Evolutionary conservation across 1,140 invertebrate genomes (phyloP).

Genomic region (Zeugodacus cucurbitae): DNA sequence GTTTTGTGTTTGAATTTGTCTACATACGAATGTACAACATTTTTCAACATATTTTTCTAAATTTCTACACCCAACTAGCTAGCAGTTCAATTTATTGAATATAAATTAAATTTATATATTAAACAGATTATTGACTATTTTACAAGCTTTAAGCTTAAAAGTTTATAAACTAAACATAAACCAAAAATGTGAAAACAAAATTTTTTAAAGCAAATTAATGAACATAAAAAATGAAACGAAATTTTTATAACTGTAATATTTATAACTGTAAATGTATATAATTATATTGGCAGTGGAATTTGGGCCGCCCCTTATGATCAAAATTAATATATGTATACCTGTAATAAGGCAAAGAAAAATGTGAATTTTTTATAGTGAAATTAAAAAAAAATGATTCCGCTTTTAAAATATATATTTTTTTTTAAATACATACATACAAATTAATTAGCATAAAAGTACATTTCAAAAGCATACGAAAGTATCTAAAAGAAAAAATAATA

Average conservation of each 20-base stretch:
- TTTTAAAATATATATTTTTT: neutral
- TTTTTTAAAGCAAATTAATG: neutral
- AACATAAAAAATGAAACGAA: neutral
- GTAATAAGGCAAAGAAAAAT: neutral
- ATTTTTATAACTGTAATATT: neutral
- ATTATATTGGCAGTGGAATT: neutral
- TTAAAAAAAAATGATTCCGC: neutral
- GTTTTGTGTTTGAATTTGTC: too few species aligned
- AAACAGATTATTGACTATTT: neutral
- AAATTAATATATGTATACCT: neutral
- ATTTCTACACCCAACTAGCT: neutral
- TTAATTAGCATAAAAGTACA: neutral
- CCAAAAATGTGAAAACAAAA: neutral
- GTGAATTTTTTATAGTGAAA: neutral
- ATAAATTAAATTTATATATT: neutral
- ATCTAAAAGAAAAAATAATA: neutral
- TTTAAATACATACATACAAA: neutral
- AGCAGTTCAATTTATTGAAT: neutral
- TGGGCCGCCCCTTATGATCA: conserved; percentile 1
- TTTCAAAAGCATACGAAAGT: neutral
- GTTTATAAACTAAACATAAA: neutral
- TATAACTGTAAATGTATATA: neutral
- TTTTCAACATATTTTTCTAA: neutral
- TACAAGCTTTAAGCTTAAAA: neutral
- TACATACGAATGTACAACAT: too few species aligned